Base-by-base conservation (phyloP, 2,113 vertebrate genomes). In the Odobenus rosmarus region DNA sequence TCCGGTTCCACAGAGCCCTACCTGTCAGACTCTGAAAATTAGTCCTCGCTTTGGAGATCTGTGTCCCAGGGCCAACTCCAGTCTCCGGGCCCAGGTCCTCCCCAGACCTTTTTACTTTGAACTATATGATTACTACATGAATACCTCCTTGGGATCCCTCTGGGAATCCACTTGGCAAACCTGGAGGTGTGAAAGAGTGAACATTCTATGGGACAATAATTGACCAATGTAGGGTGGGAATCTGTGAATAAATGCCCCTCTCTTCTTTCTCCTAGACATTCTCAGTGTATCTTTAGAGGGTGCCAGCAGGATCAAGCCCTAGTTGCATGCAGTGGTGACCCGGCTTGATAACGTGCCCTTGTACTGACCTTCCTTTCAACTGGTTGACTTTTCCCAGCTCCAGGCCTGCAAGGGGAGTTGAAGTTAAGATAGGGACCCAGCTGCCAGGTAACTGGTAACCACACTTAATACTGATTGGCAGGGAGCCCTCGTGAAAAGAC, bases 41-140 rank as follows among this genome's bases (percentile, higher is more conserved):
- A 74, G 51, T 67, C 23, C 82, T 88, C 39, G n/a, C 42, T 91
- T 67, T n/a, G 83, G 87, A 62, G 74, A 93, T 91, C 61, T n/a
- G n/a, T 71, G 67, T 88, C 84, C 83, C 5, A 79, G 12, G 62
- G 69, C 21, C 83, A 26, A 61, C 42, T 61, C 42, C 1, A 55
- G 18, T 31, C 39, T 2, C 57, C 18, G 7, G 16, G 15, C 31
- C 59, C 13, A 42, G 33, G 33, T 9, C 13, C 7, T 46, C 39
- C 28, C 59, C n/a, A 28, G 28, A n/a, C 67, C 11, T 95, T 93
- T 81, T n/a, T 57, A 57, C 53, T 93, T 71, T 82, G 69, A 91
- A 61, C 11, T 55, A 16, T 82, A 33, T 24, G 67, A 39, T 51
- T 23, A 64, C 36, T 42, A 67, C 12, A 53, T 36, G 21, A 88